Evolutionary conservation across 2,113 vertebrate genomes (phyloP), one percentile per base, ranked within the genome.

Genomic region (Litocranius walleri): DNA sequence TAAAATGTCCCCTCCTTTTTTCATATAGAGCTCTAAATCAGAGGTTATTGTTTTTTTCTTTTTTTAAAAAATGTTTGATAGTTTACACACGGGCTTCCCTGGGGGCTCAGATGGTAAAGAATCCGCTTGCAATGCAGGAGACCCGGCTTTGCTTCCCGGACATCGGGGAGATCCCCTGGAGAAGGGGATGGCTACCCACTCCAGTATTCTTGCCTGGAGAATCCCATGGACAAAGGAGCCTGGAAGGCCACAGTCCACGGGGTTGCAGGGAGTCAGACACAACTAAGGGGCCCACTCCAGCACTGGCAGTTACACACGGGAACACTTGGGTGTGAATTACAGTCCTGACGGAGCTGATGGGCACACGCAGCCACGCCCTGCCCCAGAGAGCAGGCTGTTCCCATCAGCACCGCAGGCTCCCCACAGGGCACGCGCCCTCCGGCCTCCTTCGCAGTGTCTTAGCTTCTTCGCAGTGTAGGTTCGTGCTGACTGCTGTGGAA

Each of bases 301-400:
- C n/a, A 1, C 67, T 36, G 10, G 1, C 19, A 40, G 9, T 23
- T 3, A 23, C 13, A 29, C 80, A 43, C 80, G 56, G 23, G n/a
- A 21, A 29, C 3, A 11, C 4, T 0, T 14, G 6, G 7, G 10
- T 7, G 11, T 8, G 27, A 29, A 1, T n/a, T 3, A 0, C 2
- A 21, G 33, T 27, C 36, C 14, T 0, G 4, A 10, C 11, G 5
- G 3, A 3, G 17, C 43, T 5, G 25, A 27, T 3, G 17, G 1
- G 8, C 27, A 27, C 43, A 6, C 1, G 10, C 19, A 9, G 10
- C 7, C 56, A 3, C 14, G 4, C 43, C 15, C 27, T 25, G 7
- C 0, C 33, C 48, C 19, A 4, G 48, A 15, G 15, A 7, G 29
- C 16, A 3, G 80, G 36, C 1, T 7, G 6, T 48, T 3, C 36